Evolutionary conservation across 2,797 vertebrate species (phyloP).

Genomic region (Aldrovandia affinis): DNA sequence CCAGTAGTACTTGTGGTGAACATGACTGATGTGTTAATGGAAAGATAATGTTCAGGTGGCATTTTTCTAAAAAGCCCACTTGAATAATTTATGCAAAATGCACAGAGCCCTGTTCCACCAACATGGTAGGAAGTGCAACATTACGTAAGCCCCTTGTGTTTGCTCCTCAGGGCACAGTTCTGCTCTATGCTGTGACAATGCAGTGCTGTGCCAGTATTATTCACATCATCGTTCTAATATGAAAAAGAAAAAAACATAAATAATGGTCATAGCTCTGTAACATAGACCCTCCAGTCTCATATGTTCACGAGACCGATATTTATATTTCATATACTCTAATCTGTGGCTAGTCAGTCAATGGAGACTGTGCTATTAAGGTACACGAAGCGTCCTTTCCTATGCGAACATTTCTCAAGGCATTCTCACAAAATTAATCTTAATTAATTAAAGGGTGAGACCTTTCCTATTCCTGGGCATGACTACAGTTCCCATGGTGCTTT

Average conservation of each 20-base stretch:
- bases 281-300: background rate
- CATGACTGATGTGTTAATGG: background rate
- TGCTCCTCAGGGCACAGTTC: background rate
- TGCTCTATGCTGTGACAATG: background rate
- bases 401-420: background rate
- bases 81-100: slow-evolving; percentile 12
- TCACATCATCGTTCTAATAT: background rate
- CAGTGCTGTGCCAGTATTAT: background rate
- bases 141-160: background rate
- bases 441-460: background rate
- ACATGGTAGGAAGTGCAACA: background rate
- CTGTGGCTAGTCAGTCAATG: background rate
- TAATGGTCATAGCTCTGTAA: background rate
- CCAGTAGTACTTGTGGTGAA: background rate
- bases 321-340: background rate
- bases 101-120: background rate
- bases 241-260: background rate
- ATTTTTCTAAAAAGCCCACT: background rate
- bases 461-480: background rate
- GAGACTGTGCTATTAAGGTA: background rate
- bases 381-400: background rate
- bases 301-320: background rate
- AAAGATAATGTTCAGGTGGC: background rate
- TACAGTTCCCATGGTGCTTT: background rate
- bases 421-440: background rate